Conservation (phyloP, 37 sponge, comb jelly and placozoan species). For the Cliona cf. orientalis region DNA sequence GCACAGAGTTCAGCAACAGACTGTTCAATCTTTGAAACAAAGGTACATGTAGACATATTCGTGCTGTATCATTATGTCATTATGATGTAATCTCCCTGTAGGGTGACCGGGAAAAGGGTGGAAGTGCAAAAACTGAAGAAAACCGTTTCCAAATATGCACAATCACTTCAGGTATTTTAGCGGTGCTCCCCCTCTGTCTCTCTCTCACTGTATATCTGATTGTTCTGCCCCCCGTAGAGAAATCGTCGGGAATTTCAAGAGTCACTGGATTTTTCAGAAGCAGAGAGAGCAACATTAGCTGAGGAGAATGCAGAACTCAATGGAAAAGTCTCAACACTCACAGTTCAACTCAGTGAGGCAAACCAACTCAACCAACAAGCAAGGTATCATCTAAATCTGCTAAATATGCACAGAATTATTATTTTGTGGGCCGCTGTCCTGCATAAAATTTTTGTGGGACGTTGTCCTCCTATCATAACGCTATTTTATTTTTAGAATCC, state of each 20-base stretch:
- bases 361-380: too few relatives aligned
- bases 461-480: too few relatives aligned
- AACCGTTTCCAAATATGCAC: conserved; percentile 7
- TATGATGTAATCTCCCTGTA: background rate
- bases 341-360: background rate
- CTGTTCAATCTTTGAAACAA: too few relatives aligned
- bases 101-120: background rate
- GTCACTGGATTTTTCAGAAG: conserved; percentile 41
- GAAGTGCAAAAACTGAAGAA: conserved; percentile 6
- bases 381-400: too few relatives aligned
- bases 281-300: conserved; percentile 30
- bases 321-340: conserved; percentile 8
- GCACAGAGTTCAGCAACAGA: too few relatives aligned
- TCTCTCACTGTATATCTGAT: background rate
- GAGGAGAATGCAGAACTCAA: conserved; percentile 45
- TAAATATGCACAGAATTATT: too few relatives aligned
- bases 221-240: conserved; percentile 14
- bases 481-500: too few relatives aligned
- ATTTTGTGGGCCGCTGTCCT: too few relatives aligned
- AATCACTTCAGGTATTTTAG: conserved; percentile 15
- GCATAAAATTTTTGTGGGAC: too few relatives aligned
- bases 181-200: background rate
- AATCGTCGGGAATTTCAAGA: conserved; percentile 35
- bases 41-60: too few relatives aligned
- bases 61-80: background rate